phyloP scores from a whole-genome alignment of 2,113 vertebrate species.

The Psephotus haematonotus region DNA sequence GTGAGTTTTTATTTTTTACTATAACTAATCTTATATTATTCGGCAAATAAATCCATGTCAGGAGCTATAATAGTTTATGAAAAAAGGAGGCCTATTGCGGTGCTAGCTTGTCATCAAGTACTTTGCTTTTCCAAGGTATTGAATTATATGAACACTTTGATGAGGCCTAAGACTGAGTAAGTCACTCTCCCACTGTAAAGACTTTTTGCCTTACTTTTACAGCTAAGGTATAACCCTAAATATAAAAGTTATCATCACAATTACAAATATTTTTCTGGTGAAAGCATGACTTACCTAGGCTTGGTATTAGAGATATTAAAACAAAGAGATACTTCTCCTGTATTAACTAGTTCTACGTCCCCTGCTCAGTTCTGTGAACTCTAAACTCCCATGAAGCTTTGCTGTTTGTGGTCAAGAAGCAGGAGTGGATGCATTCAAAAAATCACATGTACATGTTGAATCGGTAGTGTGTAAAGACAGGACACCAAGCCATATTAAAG shows the following conservation, averaged over 20 bases:
- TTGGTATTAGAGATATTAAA: background rate
- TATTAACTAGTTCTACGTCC: background rate
- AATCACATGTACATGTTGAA: background rate
- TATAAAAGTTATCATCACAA: background rate
- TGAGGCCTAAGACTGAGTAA: background rate
- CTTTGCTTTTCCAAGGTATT: slow-evolving; percentile 36
- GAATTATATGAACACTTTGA: background rate
- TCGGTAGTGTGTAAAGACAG: background rate
- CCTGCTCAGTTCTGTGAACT: background rate
- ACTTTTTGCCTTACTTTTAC: background rate
- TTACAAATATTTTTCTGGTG: background rate
- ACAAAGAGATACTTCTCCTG: background rate
- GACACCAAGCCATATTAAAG: background rate
- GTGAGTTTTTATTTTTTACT: background rate
- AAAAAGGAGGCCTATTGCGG: background rate
- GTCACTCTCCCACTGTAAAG: background rate
- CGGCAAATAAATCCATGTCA: background rate
- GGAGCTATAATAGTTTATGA: background rate
- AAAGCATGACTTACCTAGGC: background rate
- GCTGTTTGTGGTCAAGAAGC: background rate
- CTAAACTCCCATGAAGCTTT: background rate
- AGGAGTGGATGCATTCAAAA: background rate
- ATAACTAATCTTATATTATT: background rate
- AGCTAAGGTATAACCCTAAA: background rate
- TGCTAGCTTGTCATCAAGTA: slow-evolving; percentile 38